These are phyloP conservation scores for Zoanthus solanderi DNA, from an alignment of 92 coral and sea anemone genomes.

Conservation along the genomic window DNA sequence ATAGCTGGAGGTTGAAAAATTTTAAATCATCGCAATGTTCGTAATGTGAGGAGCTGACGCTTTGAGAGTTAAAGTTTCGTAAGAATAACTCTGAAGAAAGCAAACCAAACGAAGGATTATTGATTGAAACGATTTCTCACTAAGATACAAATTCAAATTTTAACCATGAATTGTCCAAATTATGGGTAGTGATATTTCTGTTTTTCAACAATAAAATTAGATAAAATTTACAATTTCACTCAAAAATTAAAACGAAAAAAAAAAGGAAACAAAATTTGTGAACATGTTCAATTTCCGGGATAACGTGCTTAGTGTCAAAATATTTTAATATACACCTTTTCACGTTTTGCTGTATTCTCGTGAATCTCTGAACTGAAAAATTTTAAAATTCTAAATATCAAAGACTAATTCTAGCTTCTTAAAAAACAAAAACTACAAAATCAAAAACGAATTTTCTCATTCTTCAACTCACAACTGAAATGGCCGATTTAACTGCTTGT, in stretches of 20 bases:
- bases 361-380: not conserved
- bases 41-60: no score
- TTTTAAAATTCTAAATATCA: not conserved
- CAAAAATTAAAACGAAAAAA: not conserved
- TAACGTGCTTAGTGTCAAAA: not conserved
- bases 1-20: no score
- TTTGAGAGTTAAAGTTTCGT: no score
- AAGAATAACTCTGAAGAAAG: no score
- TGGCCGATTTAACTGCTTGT: not conserved
- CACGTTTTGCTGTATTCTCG: not conserved
- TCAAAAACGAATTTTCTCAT: conserved; percentile 11
- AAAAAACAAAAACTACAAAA: not conserved
- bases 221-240: not conserved
- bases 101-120: no score
- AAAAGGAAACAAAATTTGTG: not conserved
- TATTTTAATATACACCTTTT: not conserved
- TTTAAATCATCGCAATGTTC: no score
- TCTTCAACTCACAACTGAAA: not conserved
- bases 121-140: no score
- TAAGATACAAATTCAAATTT: no score
- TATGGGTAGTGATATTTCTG: not conserved
- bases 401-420: not conserved
- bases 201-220: not conserved
- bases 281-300: not conserved
- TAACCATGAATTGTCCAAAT: no score